phyloP scores from a whole-genome alignment of 1,140 invertebrate genomes.

The Drosophila malerkotliana region DNA sequence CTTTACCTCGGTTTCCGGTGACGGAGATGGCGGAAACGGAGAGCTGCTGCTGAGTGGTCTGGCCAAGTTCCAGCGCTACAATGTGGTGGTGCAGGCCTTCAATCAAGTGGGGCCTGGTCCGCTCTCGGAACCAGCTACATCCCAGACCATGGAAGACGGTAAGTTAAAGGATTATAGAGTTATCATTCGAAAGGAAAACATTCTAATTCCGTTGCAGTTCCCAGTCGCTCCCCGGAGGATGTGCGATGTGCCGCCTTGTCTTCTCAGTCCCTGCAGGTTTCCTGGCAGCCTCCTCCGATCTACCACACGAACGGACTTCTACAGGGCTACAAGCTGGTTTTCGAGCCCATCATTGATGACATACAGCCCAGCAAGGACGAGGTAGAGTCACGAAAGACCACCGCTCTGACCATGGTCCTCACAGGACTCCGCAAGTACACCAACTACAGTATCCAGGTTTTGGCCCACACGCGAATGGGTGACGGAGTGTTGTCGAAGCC shows the following conservation, averaged over 20 bases:
- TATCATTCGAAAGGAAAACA: background rate
- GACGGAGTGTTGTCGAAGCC: slow-evolving; percentile 89
- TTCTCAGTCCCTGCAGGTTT: slow-evolving; percentile 91
- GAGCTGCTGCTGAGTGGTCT: slow-evolving; percentile 88
- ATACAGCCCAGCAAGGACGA: slow-evolving; percentile 85
- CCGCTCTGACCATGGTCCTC: slow-evolving; percentile 88
- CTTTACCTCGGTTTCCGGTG: slow-evolving; percentile 88
- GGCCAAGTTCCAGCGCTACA: slow-evolving; percentile 91
- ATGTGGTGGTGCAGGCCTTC: slow-evolving; percentile 92
- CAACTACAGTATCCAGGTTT: slow-evolving; percentile 94
- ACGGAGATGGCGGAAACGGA: slow-evolving; percentile 88
- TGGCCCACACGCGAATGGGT: slow-evolving; percentile 92
- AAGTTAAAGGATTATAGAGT: slow-evolving; percentile 45
- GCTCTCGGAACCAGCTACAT: slow-evolving; percentile 88
- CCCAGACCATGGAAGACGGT: slow-evolving; percentile 93
- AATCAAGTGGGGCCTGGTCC: slow-evolving; percentile 94
- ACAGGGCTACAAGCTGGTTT: slow-evolving; percentile 92
- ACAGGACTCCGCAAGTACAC: slow-evolving; percentile 90
- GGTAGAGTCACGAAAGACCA: slow-evolving; percentile 89
- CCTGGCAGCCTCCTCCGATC: slow-evolving; percentile 92
- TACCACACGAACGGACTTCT: slow-evolving; percentile 91
- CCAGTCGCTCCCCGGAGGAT: slow-evolving; percentile 89
- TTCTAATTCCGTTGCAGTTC: slow-evolving; percentile 85
- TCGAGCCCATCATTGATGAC: slow-evolving; percentile 87
- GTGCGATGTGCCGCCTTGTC: slow-evolving; percentile 89